phyloP scores from a whole-genome alignment of 2,888 invertebrate species.

The Andricus curvator region DNA sequence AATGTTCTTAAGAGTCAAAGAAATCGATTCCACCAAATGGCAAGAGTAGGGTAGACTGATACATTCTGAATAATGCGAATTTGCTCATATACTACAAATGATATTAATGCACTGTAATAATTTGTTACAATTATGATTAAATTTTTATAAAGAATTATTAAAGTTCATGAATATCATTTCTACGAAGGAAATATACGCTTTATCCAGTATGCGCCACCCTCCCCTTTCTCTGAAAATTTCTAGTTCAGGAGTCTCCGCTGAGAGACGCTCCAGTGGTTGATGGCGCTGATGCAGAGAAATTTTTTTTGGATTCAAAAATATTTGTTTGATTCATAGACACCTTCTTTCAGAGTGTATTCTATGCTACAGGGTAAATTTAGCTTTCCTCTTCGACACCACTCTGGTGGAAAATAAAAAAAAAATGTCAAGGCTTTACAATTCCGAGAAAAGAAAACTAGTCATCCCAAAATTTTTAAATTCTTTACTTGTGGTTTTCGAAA shows the following conservation, averaged over 20 bases:
- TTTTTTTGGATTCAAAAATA: background rate
- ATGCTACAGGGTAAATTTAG: background rate
- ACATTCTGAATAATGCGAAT: too few relatives aligned
- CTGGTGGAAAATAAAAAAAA: background rate
- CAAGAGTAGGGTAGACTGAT: background rate
- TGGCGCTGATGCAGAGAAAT: background rate
- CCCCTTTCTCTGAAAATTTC: too few relatives aligned
- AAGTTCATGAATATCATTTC: too few relatives aligned
- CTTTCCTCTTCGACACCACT: background rate
- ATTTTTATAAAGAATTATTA: too few relatives aligned
- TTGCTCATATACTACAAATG: too few relatives aligned
- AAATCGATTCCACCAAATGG: background rate
- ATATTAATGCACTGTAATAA: too few relatives aligned
- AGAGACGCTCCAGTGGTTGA: background rate
- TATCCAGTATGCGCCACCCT: too few relatives aligned
- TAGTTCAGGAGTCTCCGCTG: background rate
- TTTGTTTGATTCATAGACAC: background rate
- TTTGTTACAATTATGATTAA: too few relatives aligned
- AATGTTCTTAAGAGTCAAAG: background rate
- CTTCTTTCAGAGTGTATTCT: too few relatives aligned
- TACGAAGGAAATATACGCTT: too few relatives aligned
- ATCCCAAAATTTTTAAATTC: background rate
- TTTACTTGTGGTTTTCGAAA: background rate
- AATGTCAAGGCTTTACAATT: background rate
- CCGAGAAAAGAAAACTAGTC: background rate